phyloP scores from a whole-genome alignment of 2,888 invertebrate genomes.

The Caenorhabditis zanzibari region DNA sequence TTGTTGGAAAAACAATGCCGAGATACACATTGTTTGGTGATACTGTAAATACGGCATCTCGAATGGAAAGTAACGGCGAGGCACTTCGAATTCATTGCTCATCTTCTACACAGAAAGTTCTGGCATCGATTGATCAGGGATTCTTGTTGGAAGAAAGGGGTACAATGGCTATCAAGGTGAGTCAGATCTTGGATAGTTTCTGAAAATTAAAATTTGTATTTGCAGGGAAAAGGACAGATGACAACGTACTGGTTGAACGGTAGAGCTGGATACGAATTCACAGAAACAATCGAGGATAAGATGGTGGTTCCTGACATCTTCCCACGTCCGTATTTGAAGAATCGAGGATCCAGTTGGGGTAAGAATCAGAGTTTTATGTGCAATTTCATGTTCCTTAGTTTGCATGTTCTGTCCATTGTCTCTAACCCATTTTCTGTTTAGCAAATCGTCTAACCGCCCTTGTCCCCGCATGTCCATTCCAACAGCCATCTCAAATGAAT shows the following conservation, averaged over 20 bases:
- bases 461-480: conserved; percentile 44
- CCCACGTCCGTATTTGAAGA: conserved; percentile 67
- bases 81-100: conserved; percentile 82
- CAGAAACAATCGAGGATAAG: conserved; percentile 61
- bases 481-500: conserved; percentile 16
- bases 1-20: conserved; percentile 85
- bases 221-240: conserved; percentile 83
- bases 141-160: conserved; percentile 82
- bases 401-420: conserved; percentile 2
- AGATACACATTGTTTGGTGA: conserved; percentile 84
- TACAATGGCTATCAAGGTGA: conserved; percentile 78
- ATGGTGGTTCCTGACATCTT: conserved; percentile 77
- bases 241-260: conserved; percentile 82
- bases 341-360: conserved; percentile 70
- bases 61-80: conserved; percentile 89
- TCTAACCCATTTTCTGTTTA: conserved; percentile 21
- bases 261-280: conserved; percentile 76
- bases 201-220: not conserved
- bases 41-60: conserved; percentile 85
- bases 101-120: conserved; percentile 72
- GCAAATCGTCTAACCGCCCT: conserved; percentile 24
- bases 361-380: not conserved
- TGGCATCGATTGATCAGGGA: conserved; percentile 70
- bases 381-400: no score
- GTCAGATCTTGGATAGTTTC: not conserved